Evolutionary conservation across 2,113 vertebrate genomes (phyloP).

Genomic region (Aplodontia rufa): DNA sequence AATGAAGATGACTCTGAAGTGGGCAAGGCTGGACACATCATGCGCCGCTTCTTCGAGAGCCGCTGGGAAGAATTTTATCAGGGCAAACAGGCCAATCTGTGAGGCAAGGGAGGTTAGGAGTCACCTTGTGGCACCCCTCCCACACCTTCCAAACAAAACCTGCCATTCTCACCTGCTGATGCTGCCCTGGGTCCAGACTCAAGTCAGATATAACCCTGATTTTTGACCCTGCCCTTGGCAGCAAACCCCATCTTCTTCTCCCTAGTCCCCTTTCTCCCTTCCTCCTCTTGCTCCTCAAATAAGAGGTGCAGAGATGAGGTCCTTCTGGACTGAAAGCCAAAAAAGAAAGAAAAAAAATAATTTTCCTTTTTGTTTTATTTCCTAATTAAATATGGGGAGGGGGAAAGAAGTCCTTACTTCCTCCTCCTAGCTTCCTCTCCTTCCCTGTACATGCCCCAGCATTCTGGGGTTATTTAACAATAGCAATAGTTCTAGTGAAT

Average conservation of each 20-base stretch:
- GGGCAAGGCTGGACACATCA: conserved; percentile 91
- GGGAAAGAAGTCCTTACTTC: conserved; percentile 82
- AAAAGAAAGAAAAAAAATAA: conserved; percentile 85
- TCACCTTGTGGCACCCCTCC: neutral
- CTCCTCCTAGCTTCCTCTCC: conserved; percentile 73
- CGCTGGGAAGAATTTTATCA: conserved; percentile 97
- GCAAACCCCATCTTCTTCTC: neutral
- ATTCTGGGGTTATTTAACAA: conserved; percentile 93
- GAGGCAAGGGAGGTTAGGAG: conserved; percentile 69
- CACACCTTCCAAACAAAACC: conserved; percentile 38
- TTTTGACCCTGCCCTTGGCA: conserved; percentile 57
- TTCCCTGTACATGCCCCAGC: conserved; percentile 66
- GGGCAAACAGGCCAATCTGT: conserved; percentile 85
- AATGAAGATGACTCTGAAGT: conserved; percentile 96
- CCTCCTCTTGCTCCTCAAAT: conserved; percentile 65
- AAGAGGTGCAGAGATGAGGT: conserved; percentile 69
- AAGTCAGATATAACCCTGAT: conserved; percentile 48
- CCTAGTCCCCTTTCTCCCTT: conserved; percentile 32
- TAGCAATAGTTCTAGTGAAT: conserved; percentile 96
- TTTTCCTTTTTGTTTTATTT: conserved; percentile 83
- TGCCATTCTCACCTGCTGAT: conserved; percentile 77
- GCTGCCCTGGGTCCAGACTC: conserved; percentile 55
- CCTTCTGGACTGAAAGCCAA: conserved; percentile 82
- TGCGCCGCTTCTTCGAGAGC: conserved; percentile 94
- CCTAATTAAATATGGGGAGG: conserved; percentile 84